Evolutionary conservation across 2,888 invertebrate genomes (phyloP).

Genomic region (Diplazon laetatorius): DNA sequence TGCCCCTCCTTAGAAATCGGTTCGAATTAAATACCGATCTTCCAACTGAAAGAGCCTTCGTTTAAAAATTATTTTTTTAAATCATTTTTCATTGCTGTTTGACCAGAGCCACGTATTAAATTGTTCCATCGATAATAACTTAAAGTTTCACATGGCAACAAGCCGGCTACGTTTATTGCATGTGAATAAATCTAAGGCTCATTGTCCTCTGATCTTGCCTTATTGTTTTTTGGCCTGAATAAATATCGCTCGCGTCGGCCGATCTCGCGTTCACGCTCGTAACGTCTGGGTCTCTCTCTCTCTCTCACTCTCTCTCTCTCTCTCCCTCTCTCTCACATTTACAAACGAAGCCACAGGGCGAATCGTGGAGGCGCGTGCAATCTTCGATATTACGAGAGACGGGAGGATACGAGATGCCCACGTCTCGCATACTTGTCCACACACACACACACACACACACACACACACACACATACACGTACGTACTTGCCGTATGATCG

Average conservation of each 20-base stretch:
- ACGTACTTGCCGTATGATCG: constrained; percentile 22
- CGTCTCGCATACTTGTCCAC: constrained; percentile 4
- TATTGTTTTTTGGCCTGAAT: constrained; percentile 42
- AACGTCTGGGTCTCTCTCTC: constrained; percentile 27
- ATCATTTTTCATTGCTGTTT: background rate
- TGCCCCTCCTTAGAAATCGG: no score
- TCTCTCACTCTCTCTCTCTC: no score
- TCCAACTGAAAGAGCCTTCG: no score
- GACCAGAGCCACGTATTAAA: background rate
- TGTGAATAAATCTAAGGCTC: constrained; percentile 10
- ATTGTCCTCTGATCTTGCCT: constrained; percentile 22
- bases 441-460: background rate
- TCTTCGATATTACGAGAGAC: constrained; percentile 45
- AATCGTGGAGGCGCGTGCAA: constrained; percentile 17
- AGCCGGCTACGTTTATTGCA: background rate
- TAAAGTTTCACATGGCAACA: no score
- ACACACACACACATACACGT: background rate
- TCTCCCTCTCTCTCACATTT: no score
- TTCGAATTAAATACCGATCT: no score
- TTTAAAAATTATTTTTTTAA: no score
- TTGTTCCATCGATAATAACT: background rate
- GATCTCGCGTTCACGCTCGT: constrained; percentile 23
- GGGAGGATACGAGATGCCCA: constrained; percentile 35
- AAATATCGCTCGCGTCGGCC: constrained; percentile 39
- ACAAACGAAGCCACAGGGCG: constrained; percentile 30